Evolutionary conservation across 2,888 invertebrate species (phyloP), one percentile per base, ranked within the genome.

Genomic region (Acleris holmiana): DNA sequence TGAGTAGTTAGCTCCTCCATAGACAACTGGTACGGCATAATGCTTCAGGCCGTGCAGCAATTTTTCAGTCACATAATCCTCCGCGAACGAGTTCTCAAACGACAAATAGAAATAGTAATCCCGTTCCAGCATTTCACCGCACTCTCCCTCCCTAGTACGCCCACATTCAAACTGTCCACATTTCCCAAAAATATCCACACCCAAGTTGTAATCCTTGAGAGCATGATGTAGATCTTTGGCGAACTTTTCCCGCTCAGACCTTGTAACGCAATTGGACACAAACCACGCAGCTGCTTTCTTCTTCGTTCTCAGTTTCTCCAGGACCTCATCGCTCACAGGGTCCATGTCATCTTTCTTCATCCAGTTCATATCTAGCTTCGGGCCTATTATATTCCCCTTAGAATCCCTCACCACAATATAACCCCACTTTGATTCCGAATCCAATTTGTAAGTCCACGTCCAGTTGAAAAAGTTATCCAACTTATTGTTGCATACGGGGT

Each of bases 11-110:
- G 93, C 94, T 41, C 93, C 94, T 17, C 95, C 95, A 85, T 93
- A 95, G n/a, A 95, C 95, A 46, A 95, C 93, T 0, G 95, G 95
- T n/a, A 95, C 84, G 10, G 94, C 91, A 73, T 94, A 91, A 80
- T 89, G 73, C 57, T 83, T 76, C 66, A 84, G 72, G 6, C 86
- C 82, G 68, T 67, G 73, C 58, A 86, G 56, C 41, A 86, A 58
- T 66, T 86, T 86, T 66, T 85, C 86, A 13, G 71, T 83, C 19
- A 76, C 79, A 55, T 86, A 87, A 68, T 87, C 86, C 64, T 85
- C 81, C 68, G 79, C 78, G 25, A 86, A 78, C 2, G 85, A 76
- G 69, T 88, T 88, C 72, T 88, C 88, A 64, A 88, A 86, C 17
- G 88, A 77, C 49, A 88, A 76, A 75, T 88, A 88, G 72, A 87